A percentile compares a stretch with the other conserved stretches of the same genome.
Evolutionary conservation across 1,140 invertebrate genomes (phyloP).

Genomic region (Papilio polyxenes): DNA sequence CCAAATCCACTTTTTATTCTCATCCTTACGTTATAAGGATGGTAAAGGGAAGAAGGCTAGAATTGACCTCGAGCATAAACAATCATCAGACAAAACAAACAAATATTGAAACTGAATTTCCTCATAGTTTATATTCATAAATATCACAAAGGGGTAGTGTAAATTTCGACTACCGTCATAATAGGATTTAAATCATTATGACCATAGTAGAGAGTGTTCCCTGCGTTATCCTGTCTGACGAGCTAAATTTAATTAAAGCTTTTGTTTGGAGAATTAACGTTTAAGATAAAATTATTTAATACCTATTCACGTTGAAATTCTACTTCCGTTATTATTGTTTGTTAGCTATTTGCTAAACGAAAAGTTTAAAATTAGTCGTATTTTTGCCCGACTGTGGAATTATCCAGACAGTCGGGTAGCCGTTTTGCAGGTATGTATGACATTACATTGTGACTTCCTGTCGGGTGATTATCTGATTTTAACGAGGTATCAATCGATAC

Average conservation of each 20-base stretch:
- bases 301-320: not conserved
- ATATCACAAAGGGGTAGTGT: not conserved
- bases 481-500: not conserved
- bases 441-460: not conserved
- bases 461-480: not conserved
- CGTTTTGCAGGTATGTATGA: no score
- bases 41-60: no score
- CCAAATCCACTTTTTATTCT: no score
- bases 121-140: not conserved
- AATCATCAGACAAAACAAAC: not conserved
- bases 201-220: not conserved
- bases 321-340: no score
- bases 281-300: constrained; percentile 2
- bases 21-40: no score
- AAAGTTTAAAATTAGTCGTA: not conserved
- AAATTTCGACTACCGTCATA: not conserved
- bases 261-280: not conserved
- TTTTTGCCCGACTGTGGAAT: no score
- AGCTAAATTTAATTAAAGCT: not conserved
- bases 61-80: no score
- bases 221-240: not conserved
- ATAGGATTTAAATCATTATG: constrained; percentile 3
- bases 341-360: not conserved
- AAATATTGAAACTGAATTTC: not conserved
- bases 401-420: no score